A percentile compares a stretch with the other conserved stretches of the same genome.
phyloP scores from a whole-genome alignment of 2,797 vertebrate species.

The Betta splendens region DNA sequence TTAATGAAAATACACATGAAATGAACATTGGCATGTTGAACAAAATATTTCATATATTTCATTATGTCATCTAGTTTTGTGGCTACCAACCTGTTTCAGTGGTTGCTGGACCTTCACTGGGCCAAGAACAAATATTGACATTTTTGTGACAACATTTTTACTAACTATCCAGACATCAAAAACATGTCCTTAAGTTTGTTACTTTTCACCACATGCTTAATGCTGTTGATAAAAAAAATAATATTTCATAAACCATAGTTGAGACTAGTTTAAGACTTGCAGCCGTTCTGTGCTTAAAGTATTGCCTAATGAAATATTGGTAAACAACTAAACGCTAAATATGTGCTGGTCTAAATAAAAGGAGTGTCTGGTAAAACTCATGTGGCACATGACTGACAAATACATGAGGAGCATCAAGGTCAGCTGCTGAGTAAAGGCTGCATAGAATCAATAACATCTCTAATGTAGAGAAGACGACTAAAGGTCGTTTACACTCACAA shows the following conservation, averaged over 20 bases:
- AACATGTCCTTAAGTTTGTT: too few species aligned
- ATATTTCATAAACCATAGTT: too few species aligned
- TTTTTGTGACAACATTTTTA: too few species aligned
- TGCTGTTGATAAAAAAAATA: too few species aligned
- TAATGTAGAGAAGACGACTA: slow-evolving; percentile 66
- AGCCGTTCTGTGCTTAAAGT: slow-evolving; percentile 22
- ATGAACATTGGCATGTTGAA: slow-evolving; percentile 40
- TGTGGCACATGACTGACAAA: slow-evolving; percentile 41
- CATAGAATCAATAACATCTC: slow-evolving; percentile 58
- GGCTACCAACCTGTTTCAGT: too few species aligned
- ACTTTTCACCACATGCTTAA: too few species aligned
- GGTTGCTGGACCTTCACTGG: background rate
- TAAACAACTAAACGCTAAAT: slow-evolving; percentile 8
- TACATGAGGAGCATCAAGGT: slow-evolving; percentile 15
- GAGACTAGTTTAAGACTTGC: too few species aligned
- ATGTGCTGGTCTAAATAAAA: slow-evolving; percentile 19
- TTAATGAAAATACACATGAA: slow-evolving; percentile 53
- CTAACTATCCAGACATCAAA: too few species aligned
- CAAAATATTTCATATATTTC: slow-evolving; percentile 30
- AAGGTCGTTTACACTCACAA: background rate
- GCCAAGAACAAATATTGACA: too few species aligned
- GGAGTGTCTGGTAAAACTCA: slow-evolving; percentile 3
- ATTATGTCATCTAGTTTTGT: too few species aligned
- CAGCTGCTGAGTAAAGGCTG: slow-evolving; percentile 44
- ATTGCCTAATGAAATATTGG: background rate